Evolutionary conservation across 2,113 vertebrate species (phyloP).

Genomic region (Castor canadensis): DNA sequence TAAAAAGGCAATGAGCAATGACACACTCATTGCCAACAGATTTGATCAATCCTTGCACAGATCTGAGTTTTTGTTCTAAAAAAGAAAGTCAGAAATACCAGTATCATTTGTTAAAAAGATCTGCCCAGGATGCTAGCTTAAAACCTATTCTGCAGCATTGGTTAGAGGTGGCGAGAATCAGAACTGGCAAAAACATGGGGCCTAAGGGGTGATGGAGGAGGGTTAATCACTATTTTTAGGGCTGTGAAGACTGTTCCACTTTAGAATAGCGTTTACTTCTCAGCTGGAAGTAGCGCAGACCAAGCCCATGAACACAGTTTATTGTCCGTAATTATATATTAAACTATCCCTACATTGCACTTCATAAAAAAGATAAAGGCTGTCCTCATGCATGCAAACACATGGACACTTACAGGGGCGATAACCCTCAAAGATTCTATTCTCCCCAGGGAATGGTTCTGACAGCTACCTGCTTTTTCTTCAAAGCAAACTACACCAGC

Average conservation of each 20-base stretch:
- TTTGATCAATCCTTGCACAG: constrained; percentile 31
- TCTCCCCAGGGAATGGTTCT: not conserved
- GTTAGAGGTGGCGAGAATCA: constrained; percentile 7
- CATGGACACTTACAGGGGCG: not conserved
- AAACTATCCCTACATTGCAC: not conserved
- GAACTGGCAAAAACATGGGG: constrained; percentile 40
- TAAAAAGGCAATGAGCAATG: not conserved
- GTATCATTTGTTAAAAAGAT: constrained; percentile 32
- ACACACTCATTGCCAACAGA: not conserved
- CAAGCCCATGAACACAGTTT: constrained; percentile 50
- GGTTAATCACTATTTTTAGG: constrained; percentile 70
- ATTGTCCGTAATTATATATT: constrained; percentile 68
- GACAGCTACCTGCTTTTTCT: not conserved
- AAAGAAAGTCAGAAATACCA: not conserved
- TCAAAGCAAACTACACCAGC: not conserved
- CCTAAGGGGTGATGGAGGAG: not conserved
- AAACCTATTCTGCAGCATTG: no score
- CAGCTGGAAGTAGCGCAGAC: constrained; percentile 70
- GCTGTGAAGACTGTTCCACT: constrained; percentile 45
- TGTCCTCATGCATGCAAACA: not conserved
- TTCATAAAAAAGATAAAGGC: not conserved
- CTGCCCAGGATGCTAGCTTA: no score
- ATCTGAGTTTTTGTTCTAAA: not conserved
- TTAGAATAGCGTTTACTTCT: constrained; percentile 56
- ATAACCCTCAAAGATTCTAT: constrained; percentile 2